These are phyloP conservation scores for Ceratina japonica DNA, from an alignment of 1,140 invertebrate genomes.

Conservation along the genomic window DNA sequence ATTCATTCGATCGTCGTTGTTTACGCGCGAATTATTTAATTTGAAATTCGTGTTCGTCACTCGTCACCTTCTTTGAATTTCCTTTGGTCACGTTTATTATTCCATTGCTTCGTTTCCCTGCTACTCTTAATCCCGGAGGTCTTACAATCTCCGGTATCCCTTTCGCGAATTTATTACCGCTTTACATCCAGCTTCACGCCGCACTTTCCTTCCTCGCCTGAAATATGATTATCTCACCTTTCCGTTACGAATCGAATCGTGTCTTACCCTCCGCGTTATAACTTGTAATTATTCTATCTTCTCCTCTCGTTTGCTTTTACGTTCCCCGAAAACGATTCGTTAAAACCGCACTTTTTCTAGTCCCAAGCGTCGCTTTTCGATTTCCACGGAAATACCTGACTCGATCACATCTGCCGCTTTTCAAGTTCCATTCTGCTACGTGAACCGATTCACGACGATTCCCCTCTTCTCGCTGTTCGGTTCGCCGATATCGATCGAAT, in stretches of 20 bases:
- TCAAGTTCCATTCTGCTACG: not conserved
- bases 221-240: not conserved
- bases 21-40: not conserved
- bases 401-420: not conserved
- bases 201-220: not conserved
- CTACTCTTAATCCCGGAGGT: not conserved
- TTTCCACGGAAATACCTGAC: not conserved
- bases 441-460: not conserved
- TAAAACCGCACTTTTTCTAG: not conserved
- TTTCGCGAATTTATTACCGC: slow-evolving; percentile 15
- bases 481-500: slow-evolving; percentile 1
- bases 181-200: not conserved
- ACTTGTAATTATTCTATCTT: not conserved
- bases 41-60: not conserved
- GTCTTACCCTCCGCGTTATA: not conserved
- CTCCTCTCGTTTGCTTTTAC: not conserved
- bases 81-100: not conserved
- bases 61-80: too few relatives aligned
- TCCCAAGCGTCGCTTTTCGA: not conserved
- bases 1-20: not conserved
- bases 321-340: not conserved
- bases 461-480: not conserved
- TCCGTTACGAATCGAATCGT: not conserved
- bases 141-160: slow-evolving; percentile 3
- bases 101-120: not conserved